These are phyloP conservation scores for Papilio helenus DNA, from an alignment of 1,140 invertebrate species.

Conservation along the genomic window DNA sequence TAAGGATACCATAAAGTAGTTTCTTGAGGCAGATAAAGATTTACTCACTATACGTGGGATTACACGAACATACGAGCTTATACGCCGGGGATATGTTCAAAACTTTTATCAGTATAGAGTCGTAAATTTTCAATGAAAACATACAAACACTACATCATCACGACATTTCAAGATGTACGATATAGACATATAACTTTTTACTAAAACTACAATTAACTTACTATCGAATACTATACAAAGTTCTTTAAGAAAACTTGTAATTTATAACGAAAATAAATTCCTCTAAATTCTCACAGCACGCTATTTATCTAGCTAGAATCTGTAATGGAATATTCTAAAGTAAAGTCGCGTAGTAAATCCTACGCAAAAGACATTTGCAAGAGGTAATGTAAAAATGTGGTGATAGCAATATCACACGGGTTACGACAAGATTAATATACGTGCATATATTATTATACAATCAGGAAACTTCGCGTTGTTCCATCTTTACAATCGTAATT, in stretches of 20 bases:
- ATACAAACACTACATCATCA: background rate
- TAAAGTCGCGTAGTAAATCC: slow-evolving; percentile 21
- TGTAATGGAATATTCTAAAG: slow-evolving; percentile 21
- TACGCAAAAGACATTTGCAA: background rate
- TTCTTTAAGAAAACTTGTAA: background rate
- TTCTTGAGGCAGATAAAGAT: slow-evolving; percentile 57
- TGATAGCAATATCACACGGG: background rate
- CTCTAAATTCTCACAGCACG: background rate
- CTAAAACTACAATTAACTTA: too few relatives aligned
- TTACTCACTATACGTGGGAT: slow-evolving; percentile 53
- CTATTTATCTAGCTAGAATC: slow-evolving; percentile 13
- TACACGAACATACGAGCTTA: slow-evolving; percentile 39
- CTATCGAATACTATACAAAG: too few relatives aligned
- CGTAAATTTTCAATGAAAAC: background rate
- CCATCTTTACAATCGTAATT: too few relatives aligned
- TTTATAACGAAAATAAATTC: background rate
- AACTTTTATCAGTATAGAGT: slow-evolving; percentile 34
- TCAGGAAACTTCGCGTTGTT: too few relatives aligned
- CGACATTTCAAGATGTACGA: too few relatives aligned
- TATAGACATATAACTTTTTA: too few relatives aligned
- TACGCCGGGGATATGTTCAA: slow-evolving; percentile 37
- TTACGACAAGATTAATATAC: slow-evolving; percentile 14
- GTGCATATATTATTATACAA: background rate
- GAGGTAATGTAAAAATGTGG: slow-evolving; percentile 23
- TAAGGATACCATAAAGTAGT: slow-evolving; percentile 63